Conservation (phyloP, 2,888 invertebrate species). For the Leptopilina drosophilae region DNA sequence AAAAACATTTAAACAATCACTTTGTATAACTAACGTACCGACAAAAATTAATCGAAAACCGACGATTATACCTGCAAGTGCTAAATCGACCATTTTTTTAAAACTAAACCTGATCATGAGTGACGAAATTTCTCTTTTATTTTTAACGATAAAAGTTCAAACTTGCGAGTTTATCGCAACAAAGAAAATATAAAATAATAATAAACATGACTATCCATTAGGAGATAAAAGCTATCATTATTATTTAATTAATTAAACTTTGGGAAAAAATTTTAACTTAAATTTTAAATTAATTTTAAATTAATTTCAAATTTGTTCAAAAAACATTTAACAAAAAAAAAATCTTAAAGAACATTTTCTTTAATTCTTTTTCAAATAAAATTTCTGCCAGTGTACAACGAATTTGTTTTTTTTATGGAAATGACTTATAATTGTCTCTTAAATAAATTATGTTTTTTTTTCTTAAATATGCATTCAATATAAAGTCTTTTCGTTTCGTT, state of each 20-base stretch:
- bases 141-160: neutral
- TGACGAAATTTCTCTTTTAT: conserved; percentile 4
- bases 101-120: conserved; percentile 16
- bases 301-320: neutral
- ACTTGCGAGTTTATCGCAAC: neutral
- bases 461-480: no score
- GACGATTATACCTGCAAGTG: conserved; percentile 35
- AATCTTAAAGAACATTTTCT: no score
- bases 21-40: conserved; percentile 18
- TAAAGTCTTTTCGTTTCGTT: neutral
- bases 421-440: neutral
- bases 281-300: neutral
- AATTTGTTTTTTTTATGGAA: conserved; percentile 3
- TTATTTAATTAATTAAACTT: neutral
- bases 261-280: neutral
- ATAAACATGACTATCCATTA: neutral
- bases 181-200: neutral
- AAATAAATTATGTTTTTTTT: neutral
- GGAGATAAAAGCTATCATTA: neutral
- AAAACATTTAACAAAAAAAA: neutral
- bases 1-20: conserved; percentile 38
- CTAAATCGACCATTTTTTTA: conserved; percentile 18
- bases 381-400: neutral
- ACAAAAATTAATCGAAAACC: conserved; percentile 30
- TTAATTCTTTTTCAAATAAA: neutral